Evolutionary conservation across 2,888 invertebrate species (phyloP).

Genomic region (Onthophagus sagittarius): DNA sequence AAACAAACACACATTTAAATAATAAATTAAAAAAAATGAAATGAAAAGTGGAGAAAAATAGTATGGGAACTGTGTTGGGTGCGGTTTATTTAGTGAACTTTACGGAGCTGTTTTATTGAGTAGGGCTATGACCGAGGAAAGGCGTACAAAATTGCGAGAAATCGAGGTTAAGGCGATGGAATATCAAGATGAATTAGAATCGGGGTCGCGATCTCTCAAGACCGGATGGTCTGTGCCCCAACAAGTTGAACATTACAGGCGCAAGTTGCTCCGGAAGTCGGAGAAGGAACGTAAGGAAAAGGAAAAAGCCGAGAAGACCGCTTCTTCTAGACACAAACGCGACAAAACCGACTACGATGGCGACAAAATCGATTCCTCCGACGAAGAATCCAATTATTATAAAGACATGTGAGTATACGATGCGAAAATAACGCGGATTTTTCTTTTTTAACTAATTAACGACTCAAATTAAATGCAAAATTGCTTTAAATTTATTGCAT

Average conservation of each 20-base stretch:
- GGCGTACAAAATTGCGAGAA: slow-evolving; percentile 76
- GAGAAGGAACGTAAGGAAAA: slow-evolving; percentile 47
- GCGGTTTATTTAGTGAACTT: slow-evolving; percentile 18
- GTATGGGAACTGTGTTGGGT: slow-evolving; percentile 2
- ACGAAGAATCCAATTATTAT: slow-evolving; percentile 43
- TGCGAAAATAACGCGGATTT: slow-evolving; percentile 15
- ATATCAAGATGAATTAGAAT: slow-evolving; percentile 94
- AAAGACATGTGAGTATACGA: slow-evolving; percentile 46
- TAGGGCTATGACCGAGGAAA: slow-evolving; percentile 63
- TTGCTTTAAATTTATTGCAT: background rate
- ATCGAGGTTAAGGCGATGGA: slow-evolving; percentile 94
- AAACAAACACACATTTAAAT: slow-evolving; percentile 1
- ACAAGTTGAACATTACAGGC: slow-evolving; percentile 87
- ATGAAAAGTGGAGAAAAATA: background rate
- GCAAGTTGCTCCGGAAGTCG: slow-evolving; percentile 79
- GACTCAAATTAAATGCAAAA: background rate
- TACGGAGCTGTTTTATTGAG: slow-evolving; percentile 26
- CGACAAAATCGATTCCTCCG: slow-evolving; percentile 42
- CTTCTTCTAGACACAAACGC: background rate
- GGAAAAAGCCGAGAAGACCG: slow-evolving; percentile 31
- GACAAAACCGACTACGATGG: slow-evolving; percentile 19
- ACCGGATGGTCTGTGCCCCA: slow-evolving; percentile 71
- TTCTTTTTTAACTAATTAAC: background rate
- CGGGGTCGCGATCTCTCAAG: slow-evolving; percentile 70
- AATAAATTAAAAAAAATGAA: background rate